Percentiles rank a stretch among this genome's conserved stretches.
Conservation (phyloP, 2,113 vertebrate species). For the Mus spicilegus region DNA sequence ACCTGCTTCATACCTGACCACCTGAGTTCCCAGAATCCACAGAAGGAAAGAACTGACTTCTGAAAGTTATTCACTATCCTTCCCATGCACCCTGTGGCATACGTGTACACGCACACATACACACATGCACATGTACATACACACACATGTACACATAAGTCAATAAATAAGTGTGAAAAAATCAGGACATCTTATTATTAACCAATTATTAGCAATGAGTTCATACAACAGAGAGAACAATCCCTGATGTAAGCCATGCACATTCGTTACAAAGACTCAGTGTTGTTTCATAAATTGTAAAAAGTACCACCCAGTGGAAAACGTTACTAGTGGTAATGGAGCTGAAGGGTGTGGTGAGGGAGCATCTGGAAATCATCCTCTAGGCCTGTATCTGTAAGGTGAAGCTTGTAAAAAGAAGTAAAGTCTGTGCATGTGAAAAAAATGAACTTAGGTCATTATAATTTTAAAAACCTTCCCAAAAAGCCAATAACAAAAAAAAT, state of each 20-base stretch:
- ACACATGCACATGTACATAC: not conserved
- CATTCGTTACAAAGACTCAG: not conserved
- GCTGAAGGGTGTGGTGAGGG: not conserved
- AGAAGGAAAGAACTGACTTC: not conserved
- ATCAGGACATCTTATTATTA: not conserved
- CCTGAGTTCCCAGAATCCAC: not conserved
- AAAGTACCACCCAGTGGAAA: not conserved
- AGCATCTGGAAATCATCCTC: not conserved
- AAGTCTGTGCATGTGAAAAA: not conserved
- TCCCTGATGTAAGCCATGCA: not conserved
- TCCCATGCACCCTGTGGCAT: not conserved
- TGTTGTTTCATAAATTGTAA: not conserved
- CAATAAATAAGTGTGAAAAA: not conserved
- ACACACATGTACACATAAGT: not conserved
- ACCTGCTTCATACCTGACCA: not conserved
- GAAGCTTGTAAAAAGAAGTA: not conserved
- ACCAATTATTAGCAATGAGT: not conserved
- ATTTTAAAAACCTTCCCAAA: not conserved
- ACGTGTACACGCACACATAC: not conserved
- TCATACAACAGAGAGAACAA: not conserved
- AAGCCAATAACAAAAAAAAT: not conserved
- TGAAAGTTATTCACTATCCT: not conserved
- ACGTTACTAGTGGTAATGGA: not conserved
- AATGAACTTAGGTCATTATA: not conserved
- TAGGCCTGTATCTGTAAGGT: not conserved